These are phyloP conservation scores for Eilema depressum DNA, from an alignment of 2,888 invertebrate genomes.

Conservation along the genomic window DNA sequence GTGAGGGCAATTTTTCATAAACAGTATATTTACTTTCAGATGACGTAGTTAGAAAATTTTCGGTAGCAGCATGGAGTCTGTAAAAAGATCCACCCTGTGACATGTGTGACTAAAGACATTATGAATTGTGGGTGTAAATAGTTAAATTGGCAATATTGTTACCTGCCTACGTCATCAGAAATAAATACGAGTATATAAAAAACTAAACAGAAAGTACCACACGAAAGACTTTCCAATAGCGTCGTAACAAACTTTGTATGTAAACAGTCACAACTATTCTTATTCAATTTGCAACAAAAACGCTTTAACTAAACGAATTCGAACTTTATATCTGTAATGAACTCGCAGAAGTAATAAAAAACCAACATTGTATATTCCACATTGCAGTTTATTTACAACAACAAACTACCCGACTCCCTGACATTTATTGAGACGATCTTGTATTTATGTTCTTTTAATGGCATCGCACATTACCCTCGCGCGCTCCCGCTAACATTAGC, in stretches of 20 bases:
- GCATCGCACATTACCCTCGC: conserved; percentile 76
- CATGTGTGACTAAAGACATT: background rate
- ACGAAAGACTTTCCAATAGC: conserved; percentile 1
- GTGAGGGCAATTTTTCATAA: background rate
- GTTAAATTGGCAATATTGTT: too few species aligned
- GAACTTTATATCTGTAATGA: conserved; percentile 50
- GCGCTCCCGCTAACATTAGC: conserved; percentile 54
- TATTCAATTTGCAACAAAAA: conserved; percentile 42
- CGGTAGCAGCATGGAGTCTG: background rate
- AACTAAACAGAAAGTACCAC: background rate
- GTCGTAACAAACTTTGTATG: conserved; percentile 21
- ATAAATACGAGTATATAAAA: background rate
- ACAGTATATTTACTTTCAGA: too few species aligned
- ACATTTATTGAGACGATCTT: conserved; percentile 79
- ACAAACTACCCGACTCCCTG: conserved; percentile 55
- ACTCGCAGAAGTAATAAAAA: conserved; percentile 46
- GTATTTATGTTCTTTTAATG: conserved; percentile 85
- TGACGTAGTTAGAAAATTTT: background rate
- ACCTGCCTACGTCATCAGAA: background rate
- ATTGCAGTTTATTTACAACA: conserved; percentile 55
- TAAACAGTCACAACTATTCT: conserved; percentile 18
- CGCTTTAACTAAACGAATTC: conserved; percentile 40
- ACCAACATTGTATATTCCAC: conserved; percentile 55
- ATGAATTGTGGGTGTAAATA: background rate
- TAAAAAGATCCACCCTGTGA: background rate